Conservation (phyloP, 1,140 invertebrate genomes). For the Drosophila seguyi region DNA sequence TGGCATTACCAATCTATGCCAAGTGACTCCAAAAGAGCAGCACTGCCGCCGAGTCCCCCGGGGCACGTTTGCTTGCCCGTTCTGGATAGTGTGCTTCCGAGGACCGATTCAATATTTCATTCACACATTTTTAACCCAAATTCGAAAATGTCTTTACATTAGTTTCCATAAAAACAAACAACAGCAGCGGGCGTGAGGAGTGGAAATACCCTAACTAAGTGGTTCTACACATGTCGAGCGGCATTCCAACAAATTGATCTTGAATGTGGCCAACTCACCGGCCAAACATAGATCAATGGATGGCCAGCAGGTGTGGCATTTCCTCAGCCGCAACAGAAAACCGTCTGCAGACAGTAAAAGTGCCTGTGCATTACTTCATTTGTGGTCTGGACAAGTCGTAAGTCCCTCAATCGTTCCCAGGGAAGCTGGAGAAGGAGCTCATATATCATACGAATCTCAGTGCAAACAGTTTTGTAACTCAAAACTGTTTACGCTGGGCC, state of each 20-base stretch:
- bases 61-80: slow-evolving; percentile 11
- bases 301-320: slow-evolving; percentile 49
- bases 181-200: slow-evolving; percentile 19
- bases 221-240: slow-evolving; percentile 48
- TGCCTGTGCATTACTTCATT: slow-evolving; percentile 14
- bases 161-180: slow-evolving; percentile 37
- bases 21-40: slow-evolving; percentile 36
- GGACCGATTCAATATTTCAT: slow-evolving; percentile 57
- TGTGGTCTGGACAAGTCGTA: slow-evolving; percentile 7
- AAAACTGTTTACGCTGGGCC: slow-evolving; percentile 42
- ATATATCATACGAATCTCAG: slow-evolving; percentile 32
- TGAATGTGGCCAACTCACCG: slow-evolving; percentile 42
- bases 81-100: slow-evolving; percentile 12
- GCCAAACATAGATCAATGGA: slow-evolving; percentile 17
- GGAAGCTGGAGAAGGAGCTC: slow-evolving; percentile 19
- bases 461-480: slow-evolving; percentile 50
- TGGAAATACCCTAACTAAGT: slow-evolving; percentile 25
- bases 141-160: slow-evolving; percentile 62
- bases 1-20: slow-evolving; percentile 52
- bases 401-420: slow-evolving; percentile 11
- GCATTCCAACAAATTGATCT: slow-evolving; percentile 56
- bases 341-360: slow-evolving; percentile 28
- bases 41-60: slow-evolving; percentile 11
- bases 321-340: slow-evolving; percentile 4
- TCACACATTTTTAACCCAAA: slow-evolving; percentile 75